These are phyloP conservation scores for Phaenicophaeus curvirostris DNA, from an alignment of 2,797 vertebrate genomes.

Conservation along the genomic window DNA sequence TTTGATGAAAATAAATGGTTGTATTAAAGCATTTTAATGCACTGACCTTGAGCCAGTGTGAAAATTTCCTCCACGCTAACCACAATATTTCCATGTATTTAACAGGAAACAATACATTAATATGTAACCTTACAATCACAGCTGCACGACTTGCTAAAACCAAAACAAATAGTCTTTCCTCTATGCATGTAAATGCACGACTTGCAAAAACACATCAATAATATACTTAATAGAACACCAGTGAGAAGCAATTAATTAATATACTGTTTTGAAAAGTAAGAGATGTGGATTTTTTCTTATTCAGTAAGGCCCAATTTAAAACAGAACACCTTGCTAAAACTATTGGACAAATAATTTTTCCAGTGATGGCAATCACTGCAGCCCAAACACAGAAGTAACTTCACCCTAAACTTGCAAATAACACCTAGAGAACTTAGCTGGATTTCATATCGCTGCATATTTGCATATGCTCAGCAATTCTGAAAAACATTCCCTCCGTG, in stretches of 20 bases:
- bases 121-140: neutral
- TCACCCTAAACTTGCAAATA: neutral
- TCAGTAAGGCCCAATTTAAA: neutral
- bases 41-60: neutral
- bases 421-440: neutral
- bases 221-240: neutral
- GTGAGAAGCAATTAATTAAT: no score
- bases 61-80: neutral
- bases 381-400: neutral
- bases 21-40: neutral
- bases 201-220: neutral
- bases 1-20: neutral
- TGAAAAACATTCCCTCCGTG: neutral
- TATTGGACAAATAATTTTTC: neutral
- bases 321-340: neutral
- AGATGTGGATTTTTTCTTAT: neutral
- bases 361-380: neutral
- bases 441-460: fast-evolving
- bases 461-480: neutral
- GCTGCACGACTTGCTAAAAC: neutral
- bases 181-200: neutral
- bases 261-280: no score
- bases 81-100: neutral
- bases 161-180: neutral
- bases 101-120: neutral